These are phyloP conservation scores for Ptychodera flava DNA, from an alignment of 35 echinoderm and acorn worm genomes.

Conservation along the genomic window DNA sequence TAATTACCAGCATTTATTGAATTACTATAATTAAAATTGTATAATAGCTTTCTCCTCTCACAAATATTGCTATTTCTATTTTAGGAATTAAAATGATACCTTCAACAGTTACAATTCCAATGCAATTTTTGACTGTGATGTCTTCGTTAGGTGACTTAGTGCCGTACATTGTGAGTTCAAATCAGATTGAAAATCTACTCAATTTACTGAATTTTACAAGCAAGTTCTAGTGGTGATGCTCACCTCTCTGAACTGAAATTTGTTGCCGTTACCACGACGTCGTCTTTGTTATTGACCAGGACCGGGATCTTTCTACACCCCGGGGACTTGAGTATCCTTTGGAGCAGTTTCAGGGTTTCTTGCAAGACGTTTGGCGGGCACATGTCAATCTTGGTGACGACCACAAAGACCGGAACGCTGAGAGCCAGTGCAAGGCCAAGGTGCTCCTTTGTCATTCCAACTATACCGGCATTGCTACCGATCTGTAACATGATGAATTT, in stretches of 20 bases:
- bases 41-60: no score
- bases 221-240: no score
- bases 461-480: constrained; percentile 95
- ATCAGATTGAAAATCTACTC: no score
- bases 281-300: constrained; percentile 82
- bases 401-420: constrained; percentile 92
- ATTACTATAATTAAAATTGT: no score
- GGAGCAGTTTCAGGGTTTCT: constrained; percentile 81
- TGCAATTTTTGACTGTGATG: no score
- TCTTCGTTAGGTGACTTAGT: no score
- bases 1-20: no score
- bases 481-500: constrained; percentile 63
- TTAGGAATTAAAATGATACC: no score
- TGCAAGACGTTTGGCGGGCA: constrained; percentile 93
- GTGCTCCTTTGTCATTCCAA: constrained; percentile 98
- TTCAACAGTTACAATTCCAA: no score
- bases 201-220: no score
- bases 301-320: constrained; percentile 96
- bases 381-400: constrained; percentile 98
- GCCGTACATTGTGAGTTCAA: no score
- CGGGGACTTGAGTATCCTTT: constrained; percentile 93
- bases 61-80: no score
- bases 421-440: constrained; percentile 86
- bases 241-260: constrained; percentile 99
- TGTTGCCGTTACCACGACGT: constrained; percentile 89